phyloP scores from a whole-genome alignment of 1,140 invertebrate genomes.

The Gyrodactylus bullatarudis region DNA sequence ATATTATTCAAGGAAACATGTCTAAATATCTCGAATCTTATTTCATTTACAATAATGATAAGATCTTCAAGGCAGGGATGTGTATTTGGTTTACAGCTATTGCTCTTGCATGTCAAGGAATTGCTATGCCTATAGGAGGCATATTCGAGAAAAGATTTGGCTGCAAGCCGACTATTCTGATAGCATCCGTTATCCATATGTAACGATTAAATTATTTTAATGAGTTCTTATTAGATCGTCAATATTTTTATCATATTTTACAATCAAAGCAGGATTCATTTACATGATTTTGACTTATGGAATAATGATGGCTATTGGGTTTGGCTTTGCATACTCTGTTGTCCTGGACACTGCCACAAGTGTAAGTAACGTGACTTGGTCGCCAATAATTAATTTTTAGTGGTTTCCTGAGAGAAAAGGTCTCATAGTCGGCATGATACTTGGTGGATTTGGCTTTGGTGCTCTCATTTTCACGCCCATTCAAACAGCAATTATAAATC shows the following conservation, averaged over 20 bases:
- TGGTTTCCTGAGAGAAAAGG: background rate
- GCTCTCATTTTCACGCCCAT: background rate
- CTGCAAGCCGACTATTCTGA: background rate
- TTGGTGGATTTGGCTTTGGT: conserved; percentile 4
- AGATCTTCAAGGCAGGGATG: background rate
- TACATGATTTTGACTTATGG: background rate
- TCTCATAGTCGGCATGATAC: background rate
- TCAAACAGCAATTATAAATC: conserved; percentile 1
- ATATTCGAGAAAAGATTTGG: background rate
- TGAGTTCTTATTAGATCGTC: background rate
- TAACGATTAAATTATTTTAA: background rate
- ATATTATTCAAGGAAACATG: background rate
- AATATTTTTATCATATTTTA: conserved; percentile 2
- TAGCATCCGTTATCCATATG: background rate
- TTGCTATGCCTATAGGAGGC: background rate
- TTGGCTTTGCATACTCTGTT: conserved; percentile 3
- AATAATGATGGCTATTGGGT: background rate
- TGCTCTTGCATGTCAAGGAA: background rate
- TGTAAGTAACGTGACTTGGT: background rate
- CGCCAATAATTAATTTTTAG: background rate
- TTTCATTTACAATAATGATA: background rate
- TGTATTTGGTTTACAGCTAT: background rate
- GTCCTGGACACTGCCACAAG: background rate
- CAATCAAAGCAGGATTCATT: background rate
- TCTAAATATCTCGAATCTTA: background rate